Evolutionary conservation across 2,888 invertebrate species (phyloP), one percentile per base, ranked within the genome.

Genomic region (Tachina fera): DNA sequence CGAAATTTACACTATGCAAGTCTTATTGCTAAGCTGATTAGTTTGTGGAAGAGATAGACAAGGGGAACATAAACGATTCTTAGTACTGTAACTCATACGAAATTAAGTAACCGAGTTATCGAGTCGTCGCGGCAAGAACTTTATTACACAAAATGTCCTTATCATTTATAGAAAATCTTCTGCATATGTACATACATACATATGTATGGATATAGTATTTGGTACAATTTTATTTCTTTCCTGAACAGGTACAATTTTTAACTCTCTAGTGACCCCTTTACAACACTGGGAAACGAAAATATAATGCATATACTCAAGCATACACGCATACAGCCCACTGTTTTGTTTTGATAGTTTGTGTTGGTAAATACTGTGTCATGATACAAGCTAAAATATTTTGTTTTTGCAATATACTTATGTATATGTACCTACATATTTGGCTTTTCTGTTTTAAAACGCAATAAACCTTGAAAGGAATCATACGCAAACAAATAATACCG

Each of bases 361-460:
- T 79, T 58, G 68, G 49, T 80, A 56, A 47, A 65, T 11, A 45
- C 75, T 41, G 41, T 74, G 49, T n/a, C n/a, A n/a, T 22, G 49
- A 74, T 68, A 75, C 74, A 75, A 68, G 81, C 77, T 22, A n/a
- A 75, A 72, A 53, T 63, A 72, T 63, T 71, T 77, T 31, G 31
- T 31, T 77, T 85, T 85, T 71, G 82, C 82, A 82, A 70, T 86
- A 82, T 78, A 82, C n/a, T n/a, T n/a, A n/a, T n/a, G n/a, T n/a
- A n/a, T n/a, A n/a, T n/a, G n/a, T n/a, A n/a, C n/a, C n/a, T n/a
- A n/a, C 82, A 79, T 31, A 31, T 31, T 31, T 78, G 82, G 83
- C 85, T 86, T 86, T 86, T 86, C 85, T 70, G 85, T 86, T 84
- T 85, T 86, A 86, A 86, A 86, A 86, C 86, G 86, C 86, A 86